A percentile compares a stretch with the other conserved stretches of the same genome.
Conservation (phyloP, 23 tunicate species). For the Styela plicata region DNA sequence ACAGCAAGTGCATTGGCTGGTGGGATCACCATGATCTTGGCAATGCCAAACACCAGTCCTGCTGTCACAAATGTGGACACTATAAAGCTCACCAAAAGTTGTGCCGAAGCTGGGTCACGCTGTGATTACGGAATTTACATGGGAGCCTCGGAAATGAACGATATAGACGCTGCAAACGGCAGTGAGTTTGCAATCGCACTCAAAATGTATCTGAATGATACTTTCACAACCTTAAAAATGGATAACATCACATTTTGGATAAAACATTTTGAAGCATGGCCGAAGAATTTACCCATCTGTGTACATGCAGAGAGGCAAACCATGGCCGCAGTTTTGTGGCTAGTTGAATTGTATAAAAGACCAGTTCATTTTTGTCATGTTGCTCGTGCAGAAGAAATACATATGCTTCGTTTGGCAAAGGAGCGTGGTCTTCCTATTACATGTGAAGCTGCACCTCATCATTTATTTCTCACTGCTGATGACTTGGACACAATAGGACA, state of each 20-base stretch:
- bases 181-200: constrained; percentile 63
- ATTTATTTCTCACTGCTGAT: constrained; percentile 78
- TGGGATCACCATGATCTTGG: constrained; percentile 82
- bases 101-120: constrained; percentile 59
- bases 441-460: constrained; percentile 94
- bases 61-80: constrained; percentile 56
- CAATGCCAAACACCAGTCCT: constrained; percentile 92
- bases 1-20: constrained; percentile 92
- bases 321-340: constrained; percentile 82
- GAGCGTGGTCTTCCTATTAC: constrained; percentile 78
- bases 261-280: constrained; percentile 94
- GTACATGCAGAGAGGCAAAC: constrained; percentile 79
- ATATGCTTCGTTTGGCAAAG: constrained; percentile 69
- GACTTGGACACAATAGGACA: constrained; percentile 63
- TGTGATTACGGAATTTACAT: constrained; percentile 82
- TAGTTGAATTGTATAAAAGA: constrained; percentile 53
- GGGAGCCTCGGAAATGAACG: constrained; percentile 68
- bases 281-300: constrained; percentile 70
- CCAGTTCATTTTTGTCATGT: constrained; percentile 94
- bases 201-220: constrained; percentile 90
- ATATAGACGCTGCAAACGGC: constrained; percentile 24
- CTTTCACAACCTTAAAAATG: constrained; percentile 73
- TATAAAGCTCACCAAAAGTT: constrained; percentile 32
- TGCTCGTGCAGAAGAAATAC: constrained; percentile 77
- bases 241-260: constrained; percentile 85